Evolutionary conservation across 2,888 invertebrate species (phyloP).

Genomic region (Ophion ellenae): DNA sequence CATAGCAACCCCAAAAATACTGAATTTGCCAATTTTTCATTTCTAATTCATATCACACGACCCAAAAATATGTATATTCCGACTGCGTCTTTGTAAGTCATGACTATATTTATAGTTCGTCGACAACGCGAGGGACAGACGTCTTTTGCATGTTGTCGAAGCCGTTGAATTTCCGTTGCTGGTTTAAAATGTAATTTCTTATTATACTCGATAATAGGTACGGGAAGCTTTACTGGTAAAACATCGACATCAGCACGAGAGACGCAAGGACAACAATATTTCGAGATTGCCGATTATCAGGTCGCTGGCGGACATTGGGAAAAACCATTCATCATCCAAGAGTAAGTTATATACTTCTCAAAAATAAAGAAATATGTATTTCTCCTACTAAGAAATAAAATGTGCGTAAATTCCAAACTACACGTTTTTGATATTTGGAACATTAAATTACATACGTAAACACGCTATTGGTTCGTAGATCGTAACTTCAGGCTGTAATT

Average conservation of each 20-base stretch:
- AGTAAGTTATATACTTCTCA: constrained; percentile 88
- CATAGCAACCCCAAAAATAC: too few relatives aligned
- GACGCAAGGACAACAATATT: constrained; percentile 89
- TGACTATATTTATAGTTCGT: not conserved
- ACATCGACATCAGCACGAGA: constrained; percentile 97
- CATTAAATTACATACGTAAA: too few relatives aligned
- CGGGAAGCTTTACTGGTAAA: constrained; percentile 93
- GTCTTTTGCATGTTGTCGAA: not conserved
- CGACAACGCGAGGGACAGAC: not conserved
- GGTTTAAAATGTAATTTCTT: not conserved
- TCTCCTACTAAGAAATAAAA: too few relatives aligned
- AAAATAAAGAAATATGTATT: not conserved
- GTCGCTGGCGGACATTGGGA: constrained; percentile 97
- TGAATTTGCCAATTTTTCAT: too few relatives aligned
- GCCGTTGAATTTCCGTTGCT: not conserved
- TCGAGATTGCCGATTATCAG: constrained; percentile 94
- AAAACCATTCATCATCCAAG: constrained; percentile 97
- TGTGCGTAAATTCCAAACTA: too few relatives aligned
- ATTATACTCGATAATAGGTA: constrained; percentile 80
- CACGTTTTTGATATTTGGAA: too few relatives aligned
- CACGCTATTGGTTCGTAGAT: too few relatives aligned
- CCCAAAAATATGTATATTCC: too few relatives aligned
- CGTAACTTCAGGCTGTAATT: too few relatives aligned
- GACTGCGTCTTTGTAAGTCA: not conserved
- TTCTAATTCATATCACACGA: too few relatives aligned